Base-by-base conservation (phyloP, 2,888 invertebrate genomes). In the Crepidodera aurea region DNA sequence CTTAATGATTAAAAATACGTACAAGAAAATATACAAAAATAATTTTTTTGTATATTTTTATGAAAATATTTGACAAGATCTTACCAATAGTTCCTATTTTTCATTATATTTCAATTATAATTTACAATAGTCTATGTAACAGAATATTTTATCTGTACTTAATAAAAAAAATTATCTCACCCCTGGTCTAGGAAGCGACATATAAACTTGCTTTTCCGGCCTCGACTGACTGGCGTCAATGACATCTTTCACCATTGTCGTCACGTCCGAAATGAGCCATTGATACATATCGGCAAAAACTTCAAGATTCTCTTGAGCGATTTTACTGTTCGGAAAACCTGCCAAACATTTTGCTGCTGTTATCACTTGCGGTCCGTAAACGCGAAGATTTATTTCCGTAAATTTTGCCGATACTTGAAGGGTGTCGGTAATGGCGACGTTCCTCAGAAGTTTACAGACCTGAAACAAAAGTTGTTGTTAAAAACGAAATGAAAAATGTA, bases 281-380 rank as follows among this genome's bases (percentile, higher is more conserved):
- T 95, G 93, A 92, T 96, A 97, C 92, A 95, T 94, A 77, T 95
- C 94, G 25, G 93, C 88, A 79, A 96, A 96, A 69, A 94, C 94
- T 83, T 98, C 97, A 54, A 98, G 87, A 84, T 98, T 98, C 80
- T 99, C 99, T 77, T 96, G 90, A 68, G 97, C 96, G 69, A 97
- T 96, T 81, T 96, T 92, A 80, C 96, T 96, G 66, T 90, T 90
- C 4, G 98, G 94, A 83, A 96, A 92, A 73, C 92, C 88, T 62
- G 94, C 93, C 65, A 98, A 82, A 48, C 96, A 95, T 75, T 96
- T 90, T 61, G 97, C 94, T 39, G 98, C 96, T 57, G 94, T 93
- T 71, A 98, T 90, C 55, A 85, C 85, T 88, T 98, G 94, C 34
- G 98, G 96, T 51, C 97, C 96, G 80, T 97, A 94, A 79, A 96